Percentiles rank a stretch among this genome's conserved stretches.
Evolutionary conservation across 1,140 invertebrate species (phyloP).

Genomic region (Chironomus striatipennis): DNA sequence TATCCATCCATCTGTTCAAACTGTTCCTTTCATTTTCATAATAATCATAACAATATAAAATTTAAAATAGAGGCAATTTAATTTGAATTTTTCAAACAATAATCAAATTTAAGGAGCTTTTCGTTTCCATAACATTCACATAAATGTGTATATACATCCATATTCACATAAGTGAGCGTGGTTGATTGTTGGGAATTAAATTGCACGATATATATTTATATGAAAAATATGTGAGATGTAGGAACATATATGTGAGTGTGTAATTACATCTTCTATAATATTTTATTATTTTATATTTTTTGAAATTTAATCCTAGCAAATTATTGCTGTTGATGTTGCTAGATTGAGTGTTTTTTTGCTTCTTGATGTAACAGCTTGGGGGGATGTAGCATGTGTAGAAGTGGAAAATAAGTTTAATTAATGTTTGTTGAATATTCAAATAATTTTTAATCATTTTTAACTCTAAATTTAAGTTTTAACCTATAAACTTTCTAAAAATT

Average conservation of each 20-base stretch:
- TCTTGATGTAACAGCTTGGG: no score
- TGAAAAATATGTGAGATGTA: no score
- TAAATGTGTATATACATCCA: neutral
- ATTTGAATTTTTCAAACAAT: conserved; percentile 23
- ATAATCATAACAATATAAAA: no score
- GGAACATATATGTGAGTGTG: neutral
- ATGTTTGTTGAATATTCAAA: no score
- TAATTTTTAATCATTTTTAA: no score
- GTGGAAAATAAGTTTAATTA: no score
- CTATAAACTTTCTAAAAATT: no score
- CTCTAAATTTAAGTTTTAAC: no score
- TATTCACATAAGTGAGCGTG: neutral
- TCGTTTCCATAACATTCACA: neutral
- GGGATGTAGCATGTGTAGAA: no score
- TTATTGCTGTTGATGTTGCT: neutral
- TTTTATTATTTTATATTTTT: neutral
- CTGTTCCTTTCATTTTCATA: no score
- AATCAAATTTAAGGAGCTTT: conserved; percentile 23
- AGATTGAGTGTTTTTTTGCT: neutral
- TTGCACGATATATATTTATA: no score
- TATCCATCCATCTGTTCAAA: no score
- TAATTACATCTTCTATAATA: neutral
- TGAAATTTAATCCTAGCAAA: conserved; percentile 1
- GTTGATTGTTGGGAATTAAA: neutral
- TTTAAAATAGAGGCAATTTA: conserved; percentile 5